Conservation (phyloP, 2,113 vertebrate genomes). For the Podarcis muralis region DNA sequence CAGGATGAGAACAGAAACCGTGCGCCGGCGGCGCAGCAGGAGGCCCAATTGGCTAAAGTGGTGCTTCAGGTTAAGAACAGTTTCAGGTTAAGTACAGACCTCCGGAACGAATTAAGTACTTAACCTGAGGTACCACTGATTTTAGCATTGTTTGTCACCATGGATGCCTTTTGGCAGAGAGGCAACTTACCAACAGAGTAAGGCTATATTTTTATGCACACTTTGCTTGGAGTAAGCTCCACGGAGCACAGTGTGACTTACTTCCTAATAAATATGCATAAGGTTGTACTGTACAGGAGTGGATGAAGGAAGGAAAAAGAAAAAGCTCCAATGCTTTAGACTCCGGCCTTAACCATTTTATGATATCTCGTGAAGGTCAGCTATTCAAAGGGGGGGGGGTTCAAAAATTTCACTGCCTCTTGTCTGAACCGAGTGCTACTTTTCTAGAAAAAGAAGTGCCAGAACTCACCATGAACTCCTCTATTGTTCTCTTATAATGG, state of each 20-base stretch:
- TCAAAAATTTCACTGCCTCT: neutral
- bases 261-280: neutral
- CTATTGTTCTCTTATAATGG: too few species aligned
- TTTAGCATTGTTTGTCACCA: neutral
- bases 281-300: neutral
- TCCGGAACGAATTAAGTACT: too few species aligned
- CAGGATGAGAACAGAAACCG: too few species aligned
- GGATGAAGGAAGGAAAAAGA: too few species aligned
- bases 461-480: too few species aligned
- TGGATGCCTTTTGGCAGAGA: neutral
- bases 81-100: too few species aligned
- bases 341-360: neutral
- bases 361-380: neutral
- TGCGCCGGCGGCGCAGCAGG: too few species aligned
- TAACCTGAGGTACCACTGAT: neutral
- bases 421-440: neutral
- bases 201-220: neutral
- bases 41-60: too few species aligned
- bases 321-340: too few species aligned
- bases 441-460: too few species aligned
- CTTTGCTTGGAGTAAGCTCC: neutral
- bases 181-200: neutral
- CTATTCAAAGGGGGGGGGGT: too few species aligned
- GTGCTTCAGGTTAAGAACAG: too few species aligned
- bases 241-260: neutral